These are phyloP conservation scores for Drosophila pegasa DNA, from an alignment of 2,888 invertebrate genomes.

Conservation along the genomic window DNA sequence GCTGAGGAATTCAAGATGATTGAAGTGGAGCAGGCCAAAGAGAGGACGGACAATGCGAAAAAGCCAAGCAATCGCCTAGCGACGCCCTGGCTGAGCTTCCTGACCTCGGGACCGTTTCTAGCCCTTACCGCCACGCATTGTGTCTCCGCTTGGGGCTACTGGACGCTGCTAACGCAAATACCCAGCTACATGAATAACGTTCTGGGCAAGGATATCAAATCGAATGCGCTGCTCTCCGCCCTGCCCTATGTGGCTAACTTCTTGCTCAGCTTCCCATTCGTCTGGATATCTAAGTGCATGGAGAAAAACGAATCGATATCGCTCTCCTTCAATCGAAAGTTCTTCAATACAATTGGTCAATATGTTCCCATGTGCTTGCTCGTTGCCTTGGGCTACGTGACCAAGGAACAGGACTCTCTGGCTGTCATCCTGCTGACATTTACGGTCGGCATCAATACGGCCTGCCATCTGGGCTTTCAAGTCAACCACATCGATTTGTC, in stretches of 20 bases:
- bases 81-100: conserved; percentile 91
- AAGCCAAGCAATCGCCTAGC: conserved; percentile 71
- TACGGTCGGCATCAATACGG: conserved; percentile 91
- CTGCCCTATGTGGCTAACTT: conserved; percentile 91
- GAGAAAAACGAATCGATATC: conserved; percentile 76
- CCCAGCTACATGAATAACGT: conserved; percentile 92
- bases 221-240: conserved; percentile 89
- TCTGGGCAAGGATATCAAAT: conserved; percentile 89
- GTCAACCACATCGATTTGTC: conserved; percentile 94
- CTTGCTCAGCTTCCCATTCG: conserved; percentile 89
- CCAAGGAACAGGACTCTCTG: conserved; percentile 82
- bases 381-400: conserved; percentile 87
- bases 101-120: conserved; percentile 91
- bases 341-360: conserved; percentile 87
- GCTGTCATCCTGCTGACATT: conserved; percentile 89
- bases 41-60: conserved; percentile 38
- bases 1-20: conserved; percentile 89
- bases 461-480: conserved; percentile 91
- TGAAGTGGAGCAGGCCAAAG: conserved; percentile 83
- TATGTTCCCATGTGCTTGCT: conserved; percentile 90
- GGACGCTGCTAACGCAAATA: conserved; percentile 92
- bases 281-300: conserved; percentile 87
- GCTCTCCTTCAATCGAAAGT: conserved; percentile 85
- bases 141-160: conserved; percentile 93
- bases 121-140: conserved; percentile 89